Conservation (phyloP, 2,113 vertebrate genomes). For the Mandrillus leucophaeus region DNA sequence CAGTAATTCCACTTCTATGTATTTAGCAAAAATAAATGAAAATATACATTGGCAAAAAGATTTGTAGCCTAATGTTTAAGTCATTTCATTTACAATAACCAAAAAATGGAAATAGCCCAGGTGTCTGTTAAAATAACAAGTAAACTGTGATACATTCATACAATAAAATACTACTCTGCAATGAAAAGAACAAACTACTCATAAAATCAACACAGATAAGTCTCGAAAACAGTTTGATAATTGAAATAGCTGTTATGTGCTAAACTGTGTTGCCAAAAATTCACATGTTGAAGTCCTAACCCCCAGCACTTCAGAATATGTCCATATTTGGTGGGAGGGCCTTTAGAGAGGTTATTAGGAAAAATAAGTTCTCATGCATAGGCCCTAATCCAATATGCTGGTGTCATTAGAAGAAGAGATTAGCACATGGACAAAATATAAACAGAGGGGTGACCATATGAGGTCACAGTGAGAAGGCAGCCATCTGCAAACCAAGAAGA, state of each 20-base stretch:
- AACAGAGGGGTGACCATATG: not conserved
- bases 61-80: not conserved
- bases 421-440: not conserved
- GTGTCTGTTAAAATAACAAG: not conserved
- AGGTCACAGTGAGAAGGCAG: not conserved
- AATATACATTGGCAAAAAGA: not conserved
- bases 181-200: not conserved
- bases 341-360: not conserved
- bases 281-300: not conserved
- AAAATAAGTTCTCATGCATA: not conserved
- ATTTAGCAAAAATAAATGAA: not conserved
- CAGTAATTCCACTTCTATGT: not conserved
- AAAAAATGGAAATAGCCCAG: not conserved
- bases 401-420: not conserved
- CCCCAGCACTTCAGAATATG: not conserved
- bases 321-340: not conserved
- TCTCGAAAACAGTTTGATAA: not conserved
- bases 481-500: not conserved
- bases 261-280: not conserved
- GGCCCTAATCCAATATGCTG: not conserved
- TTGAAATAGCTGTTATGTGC: not conserved
- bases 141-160: not conserved
- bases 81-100: not conserved
- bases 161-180: not conserved
- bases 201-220: not conserved